Evolutionary conservation across 2,888 invertebrate species (phyloP).

Genomic region (Anarsia innoxiella): DNA sequence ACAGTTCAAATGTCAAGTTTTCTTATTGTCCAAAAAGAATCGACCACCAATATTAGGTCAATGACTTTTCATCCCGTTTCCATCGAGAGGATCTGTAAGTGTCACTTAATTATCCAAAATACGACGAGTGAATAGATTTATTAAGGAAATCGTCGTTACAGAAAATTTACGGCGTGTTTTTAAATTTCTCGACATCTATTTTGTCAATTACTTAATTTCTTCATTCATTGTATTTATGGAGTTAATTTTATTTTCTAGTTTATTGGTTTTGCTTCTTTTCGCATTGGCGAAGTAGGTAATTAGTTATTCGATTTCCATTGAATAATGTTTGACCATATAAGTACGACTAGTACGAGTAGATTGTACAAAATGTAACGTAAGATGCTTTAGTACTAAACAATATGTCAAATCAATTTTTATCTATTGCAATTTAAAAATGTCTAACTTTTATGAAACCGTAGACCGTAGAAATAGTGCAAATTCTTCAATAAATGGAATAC

Average conservation of each 20-base stretch:
- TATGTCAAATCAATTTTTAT: no score
- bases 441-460: no score
- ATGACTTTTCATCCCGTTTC: slow-evolving; percentile 8
- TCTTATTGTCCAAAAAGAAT: neutral
- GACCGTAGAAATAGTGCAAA: no score
- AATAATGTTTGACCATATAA: neutral
- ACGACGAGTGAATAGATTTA: slow-evolving; percentile 11
- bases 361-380: no score
- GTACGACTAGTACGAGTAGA: neutral
- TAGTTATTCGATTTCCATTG: no score
- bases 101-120: slow-evolving; percentile 14
- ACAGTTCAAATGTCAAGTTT: no score
- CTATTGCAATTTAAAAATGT: no score
- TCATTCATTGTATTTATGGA: neutral
- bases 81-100: slow-evolving; percentile 6
- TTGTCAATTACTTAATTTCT: slow-evolving; percentile 11
- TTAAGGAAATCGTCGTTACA: slow-evolving; percentile 10
- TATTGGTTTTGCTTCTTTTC: neutral
- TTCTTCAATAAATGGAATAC: no score
- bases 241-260: neutral
- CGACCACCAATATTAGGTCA: slow-evolving; percentile 7
- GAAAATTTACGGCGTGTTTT: slow-evolving; percentile 9
- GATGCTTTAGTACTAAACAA: no score
- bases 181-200: slow-evolving; percentile 11
- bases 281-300: no score